Base-by-base conservation (phyloP, 2,797 vertebrate species). In the Cercopithecus mitis region DNA sequence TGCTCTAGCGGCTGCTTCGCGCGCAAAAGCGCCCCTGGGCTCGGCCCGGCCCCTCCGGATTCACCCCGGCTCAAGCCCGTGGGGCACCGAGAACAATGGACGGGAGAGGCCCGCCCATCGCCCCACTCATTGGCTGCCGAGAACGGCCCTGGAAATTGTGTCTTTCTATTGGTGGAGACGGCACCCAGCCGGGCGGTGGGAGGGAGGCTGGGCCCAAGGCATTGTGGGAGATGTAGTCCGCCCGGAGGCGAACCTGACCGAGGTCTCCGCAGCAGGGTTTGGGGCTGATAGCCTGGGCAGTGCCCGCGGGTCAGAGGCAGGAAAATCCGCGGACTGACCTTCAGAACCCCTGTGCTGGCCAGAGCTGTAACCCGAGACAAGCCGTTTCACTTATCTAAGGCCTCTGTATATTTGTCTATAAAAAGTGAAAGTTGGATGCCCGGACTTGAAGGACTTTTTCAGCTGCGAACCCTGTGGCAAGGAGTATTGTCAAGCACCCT, bases 11-110 rank as follows among this genome's bases (percentile, higher is more conserved):
- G 76, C 47, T 20, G 45, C 82, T 94, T 58, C 1, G 57, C 0
- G 61, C 0, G 50, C 75, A 33, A 55, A 95, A 52, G 47, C 55
- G 36, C 86, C 88, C 75, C 47, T 3, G 55, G 33, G 15, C 41
- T 55, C 75, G 0, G 57, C 61, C 50, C 89, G 58, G 89, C 80
- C 91, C 76, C 97, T 92, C 64, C 33, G 27, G 57, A 89, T 11
- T 86, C 87, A 12, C 72, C 13, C 36, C 50, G 1, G 88, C 87
- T 95, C 41, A 8, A 79, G 90, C 93, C 96, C 77, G 61, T 50
- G 94, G 84, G 96, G 89, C 93, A 73, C 75, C 22, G 91, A 98
- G 98, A 98, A 98, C 98, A 98, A 98, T 98, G 98, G 97, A 97
- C 96, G 88, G 88, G 95, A 91, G 90, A 85, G 50, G 25, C 39